Base-by-base conservation (phyloP, 2,888 invertebrate species). In the Cyclophora albipunctata region DNA sequence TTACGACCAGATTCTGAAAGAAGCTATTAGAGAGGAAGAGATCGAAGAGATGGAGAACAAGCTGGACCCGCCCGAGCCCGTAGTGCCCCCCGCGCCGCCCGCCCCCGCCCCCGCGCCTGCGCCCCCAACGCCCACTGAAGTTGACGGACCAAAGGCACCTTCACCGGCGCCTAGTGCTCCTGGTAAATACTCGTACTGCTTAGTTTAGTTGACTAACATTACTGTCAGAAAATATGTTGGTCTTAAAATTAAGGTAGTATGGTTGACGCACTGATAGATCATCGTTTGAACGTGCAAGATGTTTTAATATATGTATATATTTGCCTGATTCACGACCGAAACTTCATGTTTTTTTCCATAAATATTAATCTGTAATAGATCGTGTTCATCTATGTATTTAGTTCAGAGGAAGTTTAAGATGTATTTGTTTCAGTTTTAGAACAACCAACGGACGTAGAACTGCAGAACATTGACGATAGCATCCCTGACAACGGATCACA, bases 11-110 rank as follows among this genome's bases (percentile, higher is more conserved):
- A 84, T 88, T 46, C 57, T 88, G 41, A 78, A 77, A 69, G 87
- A 88, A 49, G 81, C 87, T 0, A 63, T 80, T 5, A 80, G 74
- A 55, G 87, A 86, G 52, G 80, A 75, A 20, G 80, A 81, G 5
- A 54, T 71, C 2, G 77, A 76, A 3, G 80, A 79, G 34, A 63
- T 64, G 0, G 78, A 78, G 34, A 65, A 64, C 5, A 46, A 57
- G 2, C 37, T 60, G 3, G 50, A 57, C 4, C 59, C 59, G 5
- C 61, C 67, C 34, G 57, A 67, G 2, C 45, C 61, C 6, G 46
- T 56, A 2, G 58, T 67, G 3, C 6, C 57, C 7, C 55, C 66
- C 4, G 54, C 61, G 7, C 54, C 64, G 7, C 53, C 65, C 3
- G 53, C 58, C 42, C 45, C 54, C 7, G 54, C 57, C 4, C 53